Conservation (phyloP, 2,113 vertebrate species). For the Furnarius figulus region DNA sequence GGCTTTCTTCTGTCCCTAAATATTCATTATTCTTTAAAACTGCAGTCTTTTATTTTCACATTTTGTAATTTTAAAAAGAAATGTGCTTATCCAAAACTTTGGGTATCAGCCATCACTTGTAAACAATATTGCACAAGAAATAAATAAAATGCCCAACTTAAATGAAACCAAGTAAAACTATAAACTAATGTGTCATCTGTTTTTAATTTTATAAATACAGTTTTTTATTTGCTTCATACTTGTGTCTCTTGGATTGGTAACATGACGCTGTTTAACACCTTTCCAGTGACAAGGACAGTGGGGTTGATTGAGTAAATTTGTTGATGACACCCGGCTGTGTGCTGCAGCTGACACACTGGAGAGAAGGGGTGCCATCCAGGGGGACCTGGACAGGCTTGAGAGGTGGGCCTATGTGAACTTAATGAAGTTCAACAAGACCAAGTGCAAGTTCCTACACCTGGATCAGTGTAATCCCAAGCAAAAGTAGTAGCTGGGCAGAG, state of each 20-base stretch:
- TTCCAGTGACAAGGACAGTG: neutral
- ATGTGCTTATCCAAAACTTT: neutral
- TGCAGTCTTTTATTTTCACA: neutral
- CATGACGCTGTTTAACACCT: accelerated
- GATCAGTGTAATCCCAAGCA: accelerated
- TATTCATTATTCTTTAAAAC: neutral
- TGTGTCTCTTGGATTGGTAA: neutral
- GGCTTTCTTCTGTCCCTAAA: neutral
- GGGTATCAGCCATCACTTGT: neutral
- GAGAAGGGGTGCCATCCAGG: neutral
- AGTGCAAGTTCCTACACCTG: neutral
- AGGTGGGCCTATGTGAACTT: neutral
- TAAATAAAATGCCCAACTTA: neutral
- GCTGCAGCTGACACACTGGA: accelerated
- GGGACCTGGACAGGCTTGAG: no score
- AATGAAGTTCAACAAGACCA: neutral
- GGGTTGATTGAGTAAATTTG: neutral
- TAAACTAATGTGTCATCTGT: neutral
- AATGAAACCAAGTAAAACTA: neutral
- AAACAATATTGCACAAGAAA: neutral
- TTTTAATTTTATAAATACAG: neutral
- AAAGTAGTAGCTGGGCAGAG: neutral
- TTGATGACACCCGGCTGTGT: neutral
- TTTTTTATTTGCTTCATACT: neutral
- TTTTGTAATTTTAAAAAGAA: neutral